A percentile compares a stretch with the other conserved stretches of the same genome.
phyloP scores from a whole-genome alignment of 2,113 vertebrate species.

The Speoplatyrhinus poulsoni region DNA sequence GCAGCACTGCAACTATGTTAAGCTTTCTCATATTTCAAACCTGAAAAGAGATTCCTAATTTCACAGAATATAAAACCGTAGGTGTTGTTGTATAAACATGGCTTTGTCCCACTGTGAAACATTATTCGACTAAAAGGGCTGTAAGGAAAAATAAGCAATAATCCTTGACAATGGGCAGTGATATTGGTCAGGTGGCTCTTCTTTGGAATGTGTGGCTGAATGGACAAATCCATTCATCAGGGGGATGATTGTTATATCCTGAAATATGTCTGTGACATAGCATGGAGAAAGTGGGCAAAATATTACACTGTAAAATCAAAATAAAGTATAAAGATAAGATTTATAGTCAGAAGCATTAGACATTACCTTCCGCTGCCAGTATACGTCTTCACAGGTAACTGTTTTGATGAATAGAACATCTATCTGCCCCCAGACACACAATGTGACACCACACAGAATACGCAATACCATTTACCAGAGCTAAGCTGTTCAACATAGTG shows the following conservation, averaged over 20 bases:
- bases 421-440: not conserved
- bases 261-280: not conserved
- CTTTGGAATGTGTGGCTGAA: conserved; percentile 46
- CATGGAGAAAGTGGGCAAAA: not conserved
- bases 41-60: conserved; percentile 10
- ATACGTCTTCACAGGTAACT: no score
- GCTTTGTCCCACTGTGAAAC: conserved; percentile 27
- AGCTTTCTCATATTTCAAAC: conserved; percentile 27
- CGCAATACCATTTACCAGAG: conserved; percentile 3
- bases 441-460: not conserved
- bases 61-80: conserved; percentile 14
- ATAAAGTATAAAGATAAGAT: no score
- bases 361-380: no score
- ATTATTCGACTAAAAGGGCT: conserved; percentile 10
- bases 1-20: not conserved
- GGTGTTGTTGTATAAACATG: conserved; percentile 41
- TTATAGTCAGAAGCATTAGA: no score
- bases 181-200: conserved; percentile 28
- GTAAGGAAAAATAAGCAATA: conserved; percentile 10
- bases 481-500: not conserved
- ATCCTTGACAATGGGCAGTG: conserved; percentile 37
- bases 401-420: no score
- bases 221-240: conserved; percentile 23
- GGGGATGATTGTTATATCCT: not conserved
- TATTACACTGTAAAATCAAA: no score